These are phyloP conservation scores for Heteromormyrus szaboi DNA, from an alignment of 2,797 vertebrate genomes.

Conservation along the genomic window DNA sequence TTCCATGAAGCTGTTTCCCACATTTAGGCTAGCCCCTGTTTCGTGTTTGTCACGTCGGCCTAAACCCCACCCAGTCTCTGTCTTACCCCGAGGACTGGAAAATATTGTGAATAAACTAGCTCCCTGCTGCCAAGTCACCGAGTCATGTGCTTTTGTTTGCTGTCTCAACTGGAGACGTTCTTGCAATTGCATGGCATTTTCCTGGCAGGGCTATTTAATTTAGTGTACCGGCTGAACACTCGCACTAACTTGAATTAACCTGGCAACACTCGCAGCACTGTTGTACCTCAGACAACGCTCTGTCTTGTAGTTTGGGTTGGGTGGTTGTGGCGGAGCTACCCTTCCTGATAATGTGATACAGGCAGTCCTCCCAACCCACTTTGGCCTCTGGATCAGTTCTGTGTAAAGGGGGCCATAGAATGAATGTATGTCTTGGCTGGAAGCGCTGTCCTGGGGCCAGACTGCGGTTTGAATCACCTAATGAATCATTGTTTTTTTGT, in stretches of 20 bases:
- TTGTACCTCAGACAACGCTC: neutral
- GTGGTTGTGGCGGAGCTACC: neutral
- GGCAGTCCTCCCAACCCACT: neutral
- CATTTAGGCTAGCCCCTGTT: neutral
- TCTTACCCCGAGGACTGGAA: neutral
- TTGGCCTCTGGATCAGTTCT: neutral
- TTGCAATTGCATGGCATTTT: neutral
- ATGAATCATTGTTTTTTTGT: neutral
- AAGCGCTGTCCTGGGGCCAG: neutral
- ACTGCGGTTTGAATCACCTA: neutral
- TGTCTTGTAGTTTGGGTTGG: neutral
- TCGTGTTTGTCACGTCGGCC: neutral
- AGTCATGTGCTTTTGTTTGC: neutral
- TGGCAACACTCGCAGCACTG: neutral
- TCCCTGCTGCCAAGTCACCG: neutral
- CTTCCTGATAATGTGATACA: neutral
- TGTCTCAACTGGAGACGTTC: neutral
- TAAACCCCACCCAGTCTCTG: neutral
- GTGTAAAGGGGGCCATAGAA: neutral
- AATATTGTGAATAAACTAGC: neutral
- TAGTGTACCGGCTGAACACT: neutral
- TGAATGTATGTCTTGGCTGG: neutral
- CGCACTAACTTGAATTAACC: neutral
- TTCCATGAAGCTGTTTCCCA: neutral
- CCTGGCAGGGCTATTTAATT: neutral